A percentile compares a stretch with the other conserved stretches of the same genome.
These are phyloP conservation scores for Scortum barcoo DNA, from an alignment of 2,113 vertebrate genomes.

Conservation along the genomic window DNA sequence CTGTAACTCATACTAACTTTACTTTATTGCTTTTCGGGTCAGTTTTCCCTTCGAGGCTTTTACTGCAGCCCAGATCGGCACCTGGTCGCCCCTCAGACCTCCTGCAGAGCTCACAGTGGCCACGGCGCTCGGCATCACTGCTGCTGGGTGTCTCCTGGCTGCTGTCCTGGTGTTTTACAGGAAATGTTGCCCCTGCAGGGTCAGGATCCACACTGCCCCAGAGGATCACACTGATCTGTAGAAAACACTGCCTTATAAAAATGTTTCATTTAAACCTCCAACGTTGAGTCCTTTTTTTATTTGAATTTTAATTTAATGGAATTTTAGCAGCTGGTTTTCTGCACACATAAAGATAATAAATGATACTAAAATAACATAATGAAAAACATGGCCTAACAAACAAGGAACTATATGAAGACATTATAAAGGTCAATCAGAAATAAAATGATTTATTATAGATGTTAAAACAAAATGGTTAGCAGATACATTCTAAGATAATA, in stretches of 20 bases:
- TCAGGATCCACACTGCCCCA: slow-evolving; percentile 59
- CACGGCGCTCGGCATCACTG: slow-evolving; percentile 42
- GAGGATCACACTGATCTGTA: slow-evolving; percentile 29
- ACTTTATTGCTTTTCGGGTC: background rate
- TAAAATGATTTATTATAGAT: too few species aligned
- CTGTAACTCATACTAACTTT: background rate
- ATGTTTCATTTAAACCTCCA: too few species aligned
- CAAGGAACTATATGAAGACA: too few species aligned
- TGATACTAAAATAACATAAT: background rate
- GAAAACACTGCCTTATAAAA: background rate
- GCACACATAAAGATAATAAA: background rate
- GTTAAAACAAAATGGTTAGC: too few species aligned
- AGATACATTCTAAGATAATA: too few species aligned
- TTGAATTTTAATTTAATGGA: background rate
- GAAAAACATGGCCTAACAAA: background rate
- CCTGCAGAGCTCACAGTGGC: background rate
- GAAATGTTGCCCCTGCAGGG: slow-evolving; percentile 39
- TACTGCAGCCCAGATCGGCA: background rate
- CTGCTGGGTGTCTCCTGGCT: slow-evolving; percentile 54
- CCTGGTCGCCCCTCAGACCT: background rate
- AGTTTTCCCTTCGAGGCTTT: slow-evolving; percentile 35
- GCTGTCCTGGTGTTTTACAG: slow-evolving; percentile 41
- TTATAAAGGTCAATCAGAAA: too few species aligned
- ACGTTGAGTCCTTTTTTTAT: too few species aligned
- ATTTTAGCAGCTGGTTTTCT: too few species aligned